Percentiles rank a stretch among this genome's conserved stretches.
phyloP scores from a whole-genome alignment of 2,888 invertebrate genomes.

The Sclerodermus sp. region DNA sequence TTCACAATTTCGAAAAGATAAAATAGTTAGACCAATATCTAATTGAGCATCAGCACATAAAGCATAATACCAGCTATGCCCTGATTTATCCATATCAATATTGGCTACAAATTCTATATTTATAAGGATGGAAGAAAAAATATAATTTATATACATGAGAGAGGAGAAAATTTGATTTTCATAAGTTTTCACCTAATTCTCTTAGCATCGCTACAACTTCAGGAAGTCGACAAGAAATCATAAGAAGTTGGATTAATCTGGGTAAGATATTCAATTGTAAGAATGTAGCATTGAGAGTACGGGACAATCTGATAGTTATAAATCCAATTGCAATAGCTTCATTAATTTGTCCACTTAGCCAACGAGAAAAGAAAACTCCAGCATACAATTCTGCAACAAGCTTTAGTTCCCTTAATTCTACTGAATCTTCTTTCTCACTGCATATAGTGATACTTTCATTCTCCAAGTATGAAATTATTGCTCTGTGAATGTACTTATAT shows the following conservation, averaged over 20 bases:
- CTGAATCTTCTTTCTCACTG: constrained; percentile 43
- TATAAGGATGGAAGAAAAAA: background rate
- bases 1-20: constrained; percentile 60
- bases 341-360: constrained; percentile 48
- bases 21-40: constrained; percentile 64
- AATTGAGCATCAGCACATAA: constrained; percentile 63
- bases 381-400: constrained; percentile 57
- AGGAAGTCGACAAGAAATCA: constrained; percentile 50
- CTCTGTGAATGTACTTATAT: constrained; percentile 21
- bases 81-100: constrained; percentile 53
- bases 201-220: constrained; percentile 56
- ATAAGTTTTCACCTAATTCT: constrained; percentile 46
- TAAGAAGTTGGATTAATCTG: constrained; percentile 48
- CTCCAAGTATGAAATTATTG: constrained; percentile 50
- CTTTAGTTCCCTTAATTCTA: constrained; percentile 58
- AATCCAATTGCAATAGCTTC: constrained; percentile 56
- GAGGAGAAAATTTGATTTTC: no score
- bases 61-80: constrained; percentile 65
- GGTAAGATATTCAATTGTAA: constrained; percentile 52
- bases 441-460: constrained; percentile 55
- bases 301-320: constrained; percentile 49
- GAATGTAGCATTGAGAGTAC: constrained; percentile 43
- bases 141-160: background rate
- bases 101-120: constrained; percentile 40
- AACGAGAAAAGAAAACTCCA: constrained; percentile 57